A percentile compares a stretch with the other conserved stretches of the same genome.
Evolutionary conservation across 2,888 invertebrate genomes (phyloP).

Genomic region (Metallyticus violacea): DNA sequence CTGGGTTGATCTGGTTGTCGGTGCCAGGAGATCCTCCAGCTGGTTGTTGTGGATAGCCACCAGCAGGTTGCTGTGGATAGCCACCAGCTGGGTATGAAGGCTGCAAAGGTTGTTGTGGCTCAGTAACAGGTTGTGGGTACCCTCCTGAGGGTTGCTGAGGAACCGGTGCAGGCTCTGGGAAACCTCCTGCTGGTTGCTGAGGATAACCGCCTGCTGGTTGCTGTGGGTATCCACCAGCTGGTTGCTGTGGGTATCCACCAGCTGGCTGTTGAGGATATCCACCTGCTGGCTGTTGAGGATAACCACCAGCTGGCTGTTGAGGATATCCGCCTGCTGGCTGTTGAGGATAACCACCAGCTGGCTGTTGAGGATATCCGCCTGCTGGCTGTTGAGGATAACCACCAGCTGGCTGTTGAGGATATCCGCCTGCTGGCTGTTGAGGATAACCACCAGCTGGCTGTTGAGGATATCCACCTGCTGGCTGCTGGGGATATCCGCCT

Average conservation of each 20-base stretch:
- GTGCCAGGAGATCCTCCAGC: neutral
- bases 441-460: conserved; percentile 23
- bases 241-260: neutral
- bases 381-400: conserved; percentile 22
- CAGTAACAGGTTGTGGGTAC: neutral
- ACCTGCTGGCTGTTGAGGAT: conserved; percentile 22
- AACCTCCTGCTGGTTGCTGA: conserved; percentile 8
- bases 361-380: conserved; percentile 18
- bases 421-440: conserved; percentile 9
- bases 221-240: neutral
- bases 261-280: conserved; percentile 16
- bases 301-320: conserved; percentile 26
- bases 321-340: conserved; percentile 22
- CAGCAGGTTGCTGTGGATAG: conserved; percentile 6
- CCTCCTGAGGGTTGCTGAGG: neutral
- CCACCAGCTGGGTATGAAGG: conserved; percentile 9
- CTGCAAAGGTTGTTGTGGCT: neutral
- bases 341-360: conserved; percentile 26
- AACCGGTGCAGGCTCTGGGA: too few relatives aligned
- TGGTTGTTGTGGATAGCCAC: conserved; percentile 12
- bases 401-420: conserved; percentile 19
- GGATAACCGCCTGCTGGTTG: conserved; percentile 12
- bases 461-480: conserved; percentile 12
- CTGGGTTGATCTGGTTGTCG: neutral
- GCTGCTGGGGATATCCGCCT: conserved; percentile 6